phyloP scores from a whole-genome alignment of 2,113 vertebrate species.

The Tachysurus vachellii region DNA sequence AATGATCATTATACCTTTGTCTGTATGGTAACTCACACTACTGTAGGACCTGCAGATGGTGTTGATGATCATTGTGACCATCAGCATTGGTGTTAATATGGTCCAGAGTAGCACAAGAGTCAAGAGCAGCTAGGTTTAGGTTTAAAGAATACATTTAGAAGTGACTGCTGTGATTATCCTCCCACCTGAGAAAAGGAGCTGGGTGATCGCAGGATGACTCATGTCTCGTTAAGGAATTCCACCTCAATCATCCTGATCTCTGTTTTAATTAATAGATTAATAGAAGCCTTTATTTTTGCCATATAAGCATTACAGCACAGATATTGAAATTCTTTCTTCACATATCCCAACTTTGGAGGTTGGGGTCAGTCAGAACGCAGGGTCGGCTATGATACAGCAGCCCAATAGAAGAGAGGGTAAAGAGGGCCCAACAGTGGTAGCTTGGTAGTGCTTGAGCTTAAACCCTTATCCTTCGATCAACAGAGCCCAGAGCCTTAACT shows the following conservation, averaged over 20 bases:
- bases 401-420: too few species aligned
- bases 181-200: background rate
- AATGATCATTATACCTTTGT: background rate
- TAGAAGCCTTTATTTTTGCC: too few species aligned
- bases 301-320: too few species aligned
- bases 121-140: background rate
- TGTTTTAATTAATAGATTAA: background rate
- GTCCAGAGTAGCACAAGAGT: background rate
- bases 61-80: background rate
- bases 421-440: too few species aligned
- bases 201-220: background rate
- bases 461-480: too few species aligned
- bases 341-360: too few species aligned
- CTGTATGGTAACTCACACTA: background rate
- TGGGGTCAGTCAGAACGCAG: too few species aligned
- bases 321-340: too few species aligned
- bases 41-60: background rate
- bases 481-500: background rate
- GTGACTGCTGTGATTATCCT: background rate
- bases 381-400: too few species aligned
- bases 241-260: background rate
- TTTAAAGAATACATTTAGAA: background rate
- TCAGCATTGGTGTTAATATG: background rate
- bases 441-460: too few species aligned
- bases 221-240: background rate